Percentiles rank a stretch among this genome's conserved stretches.
These are phyloP conservation scores for Setophaga petechia DNA, from an alignment of 2,113 vertebrate species.

Conservation along the genomic window DNA sequence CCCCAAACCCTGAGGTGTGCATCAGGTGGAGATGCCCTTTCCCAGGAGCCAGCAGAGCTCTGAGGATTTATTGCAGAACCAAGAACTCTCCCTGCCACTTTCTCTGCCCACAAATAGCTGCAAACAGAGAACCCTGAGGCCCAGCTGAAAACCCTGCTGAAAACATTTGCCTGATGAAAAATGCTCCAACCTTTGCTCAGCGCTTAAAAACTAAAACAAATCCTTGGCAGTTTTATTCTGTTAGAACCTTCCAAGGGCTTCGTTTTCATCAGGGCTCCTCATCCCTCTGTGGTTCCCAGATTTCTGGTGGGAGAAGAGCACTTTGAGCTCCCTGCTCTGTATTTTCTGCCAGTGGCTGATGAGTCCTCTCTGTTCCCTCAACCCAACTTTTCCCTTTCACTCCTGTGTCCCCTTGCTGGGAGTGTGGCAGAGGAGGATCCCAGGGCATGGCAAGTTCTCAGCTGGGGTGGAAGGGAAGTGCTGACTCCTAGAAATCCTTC, in stretches of 20 bases:
- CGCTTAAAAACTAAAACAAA: not conserved
- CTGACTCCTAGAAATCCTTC: conserved; percentile 72
- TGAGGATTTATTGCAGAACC: not conserved
- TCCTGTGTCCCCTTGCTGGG: not conserved
- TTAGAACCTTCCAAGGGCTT: not conserved
- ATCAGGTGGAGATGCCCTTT: not conserved
- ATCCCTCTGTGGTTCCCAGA: not conserved
- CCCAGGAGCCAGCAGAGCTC: not conserved
- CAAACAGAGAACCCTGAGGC: not conserved
- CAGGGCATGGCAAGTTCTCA: conserved; percentile 40
- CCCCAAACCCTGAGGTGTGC: not conserved
- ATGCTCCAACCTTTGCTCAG: not conserved
- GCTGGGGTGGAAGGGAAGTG: conserved; percentile 30
- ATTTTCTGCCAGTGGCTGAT: not conserved
- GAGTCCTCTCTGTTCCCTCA: not conserved
- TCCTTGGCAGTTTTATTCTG: not conserved
- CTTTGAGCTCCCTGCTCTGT: not conserved
- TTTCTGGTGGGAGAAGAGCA: not conserved
- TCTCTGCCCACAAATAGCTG: not conserved
- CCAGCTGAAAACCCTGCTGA: not conserved
- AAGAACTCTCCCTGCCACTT: not conserved
- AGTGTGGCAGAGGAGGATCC: not conserved
- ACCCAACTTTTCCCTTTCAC: not conserved
- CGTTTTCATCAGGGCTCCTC: not conserved
- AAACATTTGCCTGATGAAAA: not conserved